Conservation (phyloP, 2,888 invertebrate genomes). For the Marronus borbonicus region DNA sequence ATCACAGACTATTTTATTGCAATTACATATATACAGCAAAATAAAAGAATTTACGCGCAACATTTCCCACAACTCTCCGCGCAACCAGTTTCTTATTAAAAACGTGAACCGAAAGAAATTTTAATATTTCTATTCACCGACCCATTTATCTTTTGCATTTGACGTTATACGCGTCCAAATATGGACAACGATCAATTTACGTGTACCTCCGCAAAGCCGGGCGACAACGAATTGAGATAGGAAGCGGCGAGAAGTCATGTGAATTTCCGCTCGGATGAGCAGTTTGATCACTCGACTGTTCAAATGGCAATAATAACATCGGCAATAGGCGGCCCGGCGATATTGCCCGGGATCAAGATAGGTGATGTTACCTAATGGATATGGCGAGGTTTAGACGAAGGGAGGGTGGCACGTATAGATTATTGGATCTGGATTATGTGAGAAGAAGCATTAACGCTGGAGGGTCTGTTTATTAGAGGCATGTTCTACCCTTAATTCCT, state of each 20-base stretch:
- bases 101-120: constrained; percentile 4
- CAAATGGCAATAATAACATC: constrained; percentile 34
- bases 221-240: not conserved
- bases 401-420: constrained; percentile 12
- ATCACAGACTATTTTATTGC: not conserved
- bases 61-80: not conserved
- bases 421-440: constrained; percentile 58
- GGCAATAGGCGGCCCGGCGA: not conserved
- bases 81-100: not conserved
- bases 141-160: constrained; percentile 24
- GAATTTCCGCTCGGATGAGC: constrained; percentile 35
- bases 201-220: not conserved
- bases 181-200: constrained; percentile 33
- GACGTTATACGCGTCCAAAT: constrained; percentile 32
- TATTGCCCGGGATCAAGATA: constrained; percentile 32
- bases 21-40: not conserved
- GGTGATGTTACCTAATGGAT: not conserved
- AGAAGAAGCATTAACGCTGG: constrained; percentile 66
- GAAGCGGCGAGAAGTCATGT: constrained; percentile 36
- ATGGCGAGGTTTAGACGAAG: not conserved
- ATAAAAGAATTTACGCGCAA: constrained; percentile 2
- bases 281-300: constrained; percentile 43
- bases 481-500: constrained; percentile 66
- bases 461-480: constrained; percentile 67
- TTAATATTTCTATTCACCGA: constrained; percentile 31